A percentile compares a stretch with the other conserved stretches of the same genome.
Conservation (phyloP, 1,140 invertebrate species). For the Charaxes varanes region DNA sequence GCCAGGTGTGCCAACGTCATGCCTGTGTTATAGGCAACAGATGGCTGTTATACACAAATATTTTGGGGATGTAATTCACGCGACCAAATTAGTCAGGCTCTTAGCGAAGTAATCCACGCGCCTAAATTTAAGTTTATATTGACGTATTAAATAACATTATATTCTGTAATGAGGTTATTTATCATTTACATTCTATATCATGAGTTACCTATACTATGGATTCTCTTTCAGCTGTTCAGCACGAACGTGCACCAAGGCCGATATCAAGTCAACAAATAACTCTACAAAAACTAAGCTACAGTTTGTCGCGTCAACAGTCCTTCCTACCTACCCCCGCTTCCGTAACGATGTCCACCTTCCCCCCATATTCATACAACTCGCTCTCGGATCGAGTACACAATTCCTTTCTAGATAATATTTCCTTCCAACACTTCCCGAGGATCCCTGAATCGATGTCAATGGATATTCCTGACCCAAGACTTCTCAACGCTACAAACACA, state of each 20-base stretch:
- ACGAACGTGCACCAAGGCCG: slow-evolving; percentile 87
- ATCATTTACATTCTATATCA: too few relatives aligned
- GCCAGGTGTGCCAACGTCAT: too few relatives aligned
- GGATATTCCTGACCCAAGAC: slow-evolving; percentile 31
- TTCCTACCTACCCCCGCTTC: slow-evolving; percentile 30
- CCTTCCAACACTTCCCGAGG: slow-evolving; percentile 41
- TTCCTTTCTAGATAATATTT: slow-evolving; percentile 35
- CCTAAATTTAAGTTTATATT: too few relatives aligned
- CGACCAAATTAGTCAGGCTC: too few relatives aligned
- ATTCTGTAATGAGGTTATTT: too few relatives aligned
- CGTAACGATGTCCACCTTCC: slow-evolving; percentile 36
- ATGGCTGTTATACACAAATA: too few relatives aligned
- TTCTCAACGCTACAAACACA: slow-evolving; percentile 30
- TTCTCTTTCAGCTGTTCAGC: slow-evolving; percentile 90
- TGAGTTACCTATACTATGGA: too few relatives aligned
- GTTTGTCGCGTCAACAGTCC: slow-evolving; percentile 45
- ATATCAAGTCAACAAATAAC: slow-evolving; percentile 44
- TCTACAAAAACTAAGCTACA: slow-evolving; percentile 46
- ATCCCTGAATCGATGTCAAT: slow-evolving; percentile 31
- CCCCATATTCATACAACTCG: slow-evolving; percentile 65
- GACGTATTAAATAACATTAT: too few relatives aligned
- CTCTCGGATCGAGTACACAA: slow-evolving; percentile 54
- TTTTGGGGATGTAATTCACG: too few relatives aligned
- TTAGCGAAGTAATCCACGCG: too few relatives aligned
- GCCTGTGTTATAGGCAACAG: too few relatives aligned